Base-by-base conservation (phyloP, 2,113 vertebrate species). In the Athene cunicularia region DNA sequence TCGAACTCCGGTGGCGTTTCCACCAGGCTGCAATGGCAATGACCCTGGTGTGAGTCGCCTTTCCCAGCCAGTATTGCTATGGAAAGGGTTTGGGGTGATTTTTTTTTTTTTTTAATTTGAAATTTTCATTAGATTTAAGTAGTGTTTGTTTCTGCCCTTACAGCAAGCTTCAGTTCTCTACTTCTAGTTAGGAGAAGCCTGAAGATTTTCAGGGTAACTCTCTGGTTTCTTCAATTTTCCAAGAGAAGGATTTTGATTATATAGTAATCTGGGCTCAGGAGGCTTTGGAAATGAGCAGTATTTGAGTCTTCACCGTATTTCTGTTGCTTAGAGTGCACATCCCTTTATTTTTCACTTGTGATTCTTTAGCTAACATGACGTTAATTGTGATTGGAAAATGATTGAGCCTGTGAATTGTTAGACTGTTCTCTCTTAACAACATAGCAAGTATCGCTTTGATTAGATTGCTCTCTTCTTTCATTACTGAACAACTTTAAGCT, bases 371-470 rank as follows among this genome's bases (percentile, higher is more conserved):
- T 76, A 84, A 77, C 68, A 1, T 35, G 92, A 70, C 7, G 1
- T 80, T 93, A 87, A 97, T 93, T 94, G 73, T 92, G 86, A 94
- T 83, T 80, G 81, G 88, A 82, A 95, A 93, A 71, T 89, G 83
- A 89, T 68, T 89, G 83, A 93, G 76, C 27, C 91, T 27, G 53
- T 1, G 45, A 58, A 43, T 64, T 52, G 70, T 64, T 88, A 62
- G 79, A 7, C 64, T 37, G 49, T 77, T 94, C 63, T 86, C 71
- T 33, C 72, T 77, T 62, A 90, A 49, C 18, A 67, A 20, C 14
- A 16, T 8, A 67, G 47, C 66, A 41, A 85, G 77, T 21, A 20
- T 28, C 4, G 10, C 73, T 76, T 80, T 91, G 92, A 96, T 93
- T 87, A 81, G 73, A 80, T 47, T 66, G 77, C 71, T 82, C 86